Conservation (phyloP, 2,113 vertebrate species). For the Toxotes chatareus region DNA sequence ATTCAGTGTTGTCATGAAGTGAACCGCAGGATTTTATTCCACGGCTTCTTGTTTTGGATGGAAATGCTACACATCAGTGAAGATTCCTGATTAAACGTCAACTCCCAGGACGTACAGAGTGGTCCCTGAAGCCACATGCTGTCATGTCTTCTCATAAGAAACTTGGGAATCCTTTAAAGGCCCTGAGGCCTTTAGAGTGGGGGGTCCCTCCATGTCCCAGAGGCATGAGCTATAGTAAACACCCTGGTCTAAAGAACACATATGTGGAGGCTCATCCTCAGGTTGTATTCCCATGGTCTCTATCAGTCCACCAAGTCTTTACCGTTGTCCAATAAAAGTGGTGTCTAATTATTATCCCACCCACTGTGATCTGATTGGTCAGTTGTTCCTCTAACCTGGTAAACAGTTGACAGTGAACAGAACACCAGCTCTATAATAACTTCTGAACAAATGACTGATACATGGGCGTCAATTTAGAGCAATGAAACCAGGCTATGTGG, state of each 20-base stretch:
- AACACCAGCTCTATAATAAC: not conserved
- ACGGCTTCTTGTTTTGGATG: not conserved
- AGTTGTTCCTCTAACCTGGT: not conserved
- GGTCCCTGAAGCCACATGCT: not conserved
- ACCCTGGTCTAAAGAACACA: not conserved
- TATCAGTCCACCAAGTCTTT: not conserved
- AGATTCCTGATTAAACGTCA: not conserved
- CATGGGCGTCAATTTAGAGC: not conserved
- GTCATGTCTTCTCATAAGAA: not conserved
- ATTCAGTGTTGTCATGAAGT: not conserved
- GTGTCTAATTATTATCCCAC: not conserved
- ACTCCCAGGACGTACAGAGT: not conserved
- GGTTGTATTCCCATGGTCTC: not conserved
- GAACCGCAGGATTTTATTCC: not conserved
- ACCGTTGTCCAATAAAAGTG: not conserved
- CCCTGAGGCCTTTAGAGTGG: not conserved
- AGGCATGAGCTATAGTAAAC: slow-evolving; percentile 10
- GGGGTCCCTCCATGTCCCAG: slow-evolving; percentile 2
- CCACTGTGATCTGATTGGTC: no score
- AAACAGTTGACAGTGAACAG: not conserved
- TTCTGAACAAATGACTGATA: not conserved
- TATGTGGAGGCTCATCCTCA: not conserved
- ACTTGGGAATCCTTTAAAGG: slow-evolving; percentile 24
- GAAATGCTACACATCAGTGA: not conserved
- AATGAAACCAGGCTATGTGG: no score